Conservation (phyloP, 2,113 vertebrate genomes). For the Chitala chitala region DNA sequence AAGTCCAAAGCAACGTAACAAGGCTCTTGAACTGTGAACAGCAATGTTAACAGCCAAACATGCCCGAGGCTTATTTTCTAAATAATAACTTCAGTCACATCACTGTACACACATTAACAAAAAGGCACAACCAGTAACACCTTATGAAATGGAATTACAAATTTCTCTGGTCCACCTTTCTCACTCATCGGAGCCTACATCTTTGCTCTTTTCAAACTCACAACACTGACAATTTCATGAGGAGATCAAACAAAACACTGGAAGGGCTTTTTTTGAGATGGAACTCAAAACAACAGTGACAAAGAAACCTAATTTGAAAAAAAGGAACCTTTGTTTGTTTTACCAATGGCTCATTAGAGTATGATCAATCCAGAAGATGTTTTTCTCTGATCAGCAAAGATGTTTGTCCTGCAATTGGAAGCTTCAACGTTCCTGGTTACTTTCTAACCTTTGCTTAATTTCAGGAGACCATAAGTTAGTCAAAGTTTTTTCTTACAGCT, state of each 20-base stretch:
- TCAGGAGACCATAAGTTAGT: neutral
- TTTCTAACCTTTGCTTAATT: neutral
- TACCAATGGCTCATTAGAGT: neutral
- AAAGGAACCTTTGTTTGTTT: neutral
- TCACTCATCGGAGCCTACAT: neutral
- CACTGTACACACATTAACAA: neutral
- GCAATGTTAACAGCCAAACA: too few species aligned
- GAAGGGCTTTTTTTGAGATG: neutral
- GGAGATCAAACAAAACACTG: slow-evolving; percentile 3
- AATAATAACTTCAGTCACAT: neutral
- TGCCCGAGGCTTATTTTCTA: neutral
- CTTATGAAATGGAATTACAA: neutral
- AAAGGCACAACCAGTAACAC: neutral
- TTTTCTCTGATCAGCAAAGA: neutral
- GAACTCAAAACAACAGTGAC: neutral
- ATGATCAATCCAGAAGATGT: slow-evolving; percentile 5
- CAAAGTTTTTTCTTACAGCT: too few species aligned
- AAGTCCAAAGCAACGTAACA: too few species aligned
- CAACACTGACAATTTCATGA: neutral
- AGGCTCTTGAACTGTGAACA: too few species aligned
- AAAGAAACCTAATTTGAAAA: neutral
- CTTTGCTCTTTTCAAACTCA: neutral
- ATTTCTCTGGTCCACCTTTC: neutral
- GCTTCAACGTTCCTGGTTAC: neutral
- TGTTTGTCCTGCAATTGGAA: neutral